Evolutionary conservation across 1,140 invertebrate species (phyloP).

Genomic region (Amphibalanus amphitrite): DNA sequence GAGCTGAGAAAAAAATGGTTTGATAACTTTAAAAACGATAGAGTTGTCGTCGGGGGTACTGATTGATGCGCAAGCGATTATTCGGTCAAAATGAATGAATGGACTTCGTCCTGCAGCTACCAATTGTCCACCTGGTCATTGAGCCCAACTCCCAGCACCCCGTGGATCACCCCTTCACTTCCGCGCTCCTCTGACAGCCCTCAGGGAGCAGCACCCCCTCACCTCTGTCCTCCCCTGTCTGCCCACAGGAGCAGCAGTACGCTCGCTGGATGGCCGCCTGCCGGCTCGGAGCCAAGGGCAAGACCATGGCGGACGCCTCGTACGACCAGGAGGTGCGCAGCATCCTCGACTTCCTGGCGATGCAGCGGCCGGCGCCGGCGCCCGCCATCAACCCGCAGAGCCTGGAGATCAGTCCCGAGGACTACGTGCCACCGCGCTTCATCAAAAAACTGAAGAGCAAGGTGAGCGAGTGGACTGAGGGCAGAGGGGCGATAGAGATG

Average conservation of each 20-base stretch:
- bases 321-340: conserved; percentile 82
- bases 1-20: too few relatives aligned
- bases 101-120: not conserved
- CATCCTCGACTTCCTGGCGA: conserved; percentile 68
- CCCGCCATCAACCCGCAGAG: conserved; percentile 53
- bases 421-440: conserved; percentile 77
- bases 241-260: conserved; percentile 51
- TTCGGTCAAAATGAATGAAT: too few relatives aligned
- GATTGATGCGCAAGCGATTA: too few relatives aligned
- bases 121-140: not conserved
- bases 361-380: conserved; percentile 67
- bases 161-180: too few relatives aligned
- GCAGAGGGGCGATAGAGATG: too few relatives aligned
- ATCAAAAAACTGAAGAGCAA: conserved; percentile 51
- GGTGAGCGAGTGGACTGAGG: conserved; percentile 28
- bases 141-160: not conserved
- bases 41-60: too few relatives aligned
- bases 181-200: not conserved
- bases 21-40: too few relatives aligned
- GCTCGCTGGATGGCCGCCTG: conserved; percentile 98
- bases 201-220: not conserved
- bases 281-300: conserved; percentile 80
- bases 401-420: conserved; percentile 63
- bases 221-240: conserved; percentile 3
- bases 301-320: conserved; percentile 76